Evolutionary conservation across 2,113 vertebrate genomes (phyloP), one percentile per base, ranked within the genome.

Genomic region (Smithornis capensis): DNA sequence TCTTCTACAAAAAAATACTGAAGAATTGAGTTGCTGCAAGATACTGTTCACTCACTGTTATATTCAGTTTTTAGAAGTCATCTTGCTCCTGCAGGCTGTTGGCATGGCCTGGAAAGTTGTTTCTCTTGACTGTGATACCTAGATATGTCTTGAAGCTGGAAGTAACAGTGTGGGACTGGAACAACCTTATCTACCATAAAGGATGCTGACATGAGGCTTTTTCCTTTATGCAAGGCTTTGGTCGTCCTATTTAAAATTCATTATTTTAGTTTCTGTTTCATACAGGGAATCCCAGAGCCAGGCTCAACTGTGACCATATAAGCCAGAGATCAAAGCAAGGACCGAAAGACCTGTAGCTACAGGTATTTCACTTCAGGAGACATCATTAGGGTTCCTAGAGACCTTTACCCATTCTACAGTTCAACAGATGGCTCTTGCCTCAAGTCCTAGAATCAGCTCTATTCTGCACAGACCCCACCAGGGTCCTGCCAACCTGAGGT

Each of bases 301-400:
- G 42, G 47, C 21, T 33, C 0, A 0, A 35, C 24, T 45, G 9
- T 63, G 33, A 33, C 78, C 76, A 22, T 18, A 7, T 56, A 76
- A 85, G 17, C 25, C 49, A 79, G 62, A 64, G 31, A 13, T 25
- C 45, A 65, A 69, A 83, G 53, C 3, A 12, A 77, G 50, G 52
- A 47, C 27, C 56, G 65, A 82, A 40, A 40, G 40, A 40, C 45
- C 53, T 65, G 45, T 62, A 73, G 37, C 31, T 65, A 55, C 23
- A 82, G 33, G 5, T 45, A 62, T 78, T 62, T 79, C 35, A n/a
- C 22, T 83, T 74, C 74, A 82, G 56, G 8, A 75, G 44, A 23
- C 35, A 78, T 52, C 29, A 56, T 15, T 19, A 37, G 18, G 63
- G 15, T 13, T 59, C 8, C 53, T 74, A 87, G 40, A 87, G 44